phyloP scores from a whole-genome alignment of 1,140 invertebrate genomes.

The Anastrepha ludens region DNA sequence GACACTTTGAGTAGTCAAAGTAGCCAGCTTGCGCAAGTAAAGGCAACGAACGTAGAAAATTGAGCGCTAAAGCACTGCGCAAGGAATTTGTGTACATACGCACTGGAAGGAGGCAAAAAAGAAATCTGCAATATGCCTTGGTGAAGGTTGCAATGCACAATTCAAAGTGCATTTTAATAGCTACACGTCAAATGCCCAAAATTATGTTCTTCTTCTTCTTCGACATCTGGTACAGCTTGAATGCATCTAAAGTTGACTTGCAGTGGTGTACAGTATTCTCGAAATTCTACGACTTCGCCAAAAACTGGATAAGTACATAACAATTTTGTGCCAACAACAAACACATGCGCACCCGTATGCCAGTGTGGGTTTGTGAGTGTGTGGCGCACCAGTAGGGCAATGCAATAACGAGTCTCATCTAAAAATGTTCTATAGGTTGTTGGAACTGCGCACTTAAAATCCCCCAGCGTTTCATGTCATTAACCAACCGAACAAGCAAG shows the following conservation, averaged over 20 bases:
- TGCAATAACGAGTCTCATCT: conserved; percentile 43
- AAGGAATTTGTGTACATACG: background rate
- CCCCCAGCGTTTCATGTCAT: conserved; percentile 36
- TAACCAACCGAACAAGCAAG: conserved; percentile 44
- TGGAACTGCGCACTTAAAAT: conserved; percentile 41
- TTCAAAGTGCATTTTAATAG: conserved; percentile 45
- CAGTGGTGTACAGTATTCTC: background rate
- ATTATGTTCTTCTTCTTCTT: conserved; percentile 1
- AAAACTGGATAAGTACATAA: conserved; percentile 14
- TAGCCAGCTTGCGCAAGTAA: background rate
- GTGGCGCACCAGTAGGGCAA: background rate
- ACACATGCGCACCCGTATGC: background rate
- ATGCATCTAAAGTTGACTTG: conserved; percentile 30
- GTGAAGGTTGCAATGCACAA: background rate
- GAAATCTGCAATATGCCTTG: background rate
- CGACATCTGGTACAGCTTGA: background rate
- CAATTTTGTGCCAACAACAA: background rate
- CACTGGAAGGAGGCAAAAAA: background rate
- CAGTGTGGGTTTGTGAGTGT: background rate
- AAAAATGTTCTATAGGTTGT: conserved; percentile 47
- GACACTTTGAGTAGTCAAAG: background rate
- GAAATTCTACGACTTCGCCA: conserved; percentile 9
- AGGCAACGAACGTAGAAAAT: conserved; percentile 21
- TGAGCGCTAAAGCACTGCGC: background rate
- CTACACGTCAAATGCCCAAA: conserved; percentile 19